Evolutionary conservation across 2,797 vertebrate genomes (phyloP).

Genomic region (Centroberyx gerrardi): DNA sequence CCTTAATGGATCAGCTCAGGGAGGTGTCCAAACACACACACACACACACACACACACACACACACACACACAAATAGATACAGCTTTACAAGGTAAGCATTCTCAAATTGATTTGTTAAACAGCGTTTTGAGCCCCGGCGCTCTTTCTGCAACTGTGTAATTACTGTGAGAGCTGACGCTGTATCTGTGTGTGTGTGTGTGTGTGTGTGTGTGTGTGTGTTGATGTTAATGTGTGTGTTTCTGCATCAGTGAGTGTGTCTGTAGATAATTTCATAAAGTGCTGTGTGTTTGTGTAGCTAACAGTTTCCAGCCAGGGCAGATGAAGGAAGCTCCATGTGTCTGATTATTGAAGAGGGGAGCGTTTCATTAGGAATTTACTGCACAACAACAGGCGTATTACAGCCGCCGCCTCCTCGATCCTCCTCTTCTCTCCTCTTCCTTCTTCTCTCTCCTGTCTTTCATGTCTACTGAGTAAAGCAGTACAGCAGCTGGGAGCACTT

Average conservation of each 20-base stretch:
- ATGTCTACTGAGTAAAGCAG: not conserved
- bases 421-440: slow-evolving; percentile 9
- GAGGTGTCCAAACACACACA: slow-evolving; percentile 71
- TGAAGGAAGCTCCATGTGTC: slow-evolving; percentile 83
- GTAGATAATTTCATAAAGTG: slow-evolving; percentile 86
- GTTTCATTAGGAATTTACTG: slow-evolving; percentile 73
- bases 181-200: slow-evolving; percentile 57
- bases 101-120: slow-evolving; percentile 94
- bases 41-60: slow-evolving; percentile 38
- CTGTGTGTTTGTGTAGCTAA: slow-evolving; percentile 79
- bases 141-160: slow-evolving; percentile 84
- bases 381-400: slow-evolving; percentile 43
- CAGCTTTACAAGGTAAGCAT: slow-evolving; percentile 89
- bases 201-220: slow-evolving; percentile 66
- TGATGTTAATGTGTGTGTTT: slow-evolving; percentile 51
- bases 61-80: slow-evolving; percentile 70
- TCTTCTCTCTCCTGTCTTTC: not conserved
- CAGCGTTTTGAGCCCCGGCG: slow-evolving; percentile 87
- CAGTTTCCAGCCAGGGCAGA: slow-evolving; percentile 77
- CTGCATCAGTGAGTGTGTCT: slow-evolving; percentile 81
- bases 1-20: slow-evolving; percentile 88
- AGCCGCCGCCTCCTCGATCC: slow-evolving; percentile 21
- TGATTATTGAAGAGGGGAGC: slow-evolving; percentile 78
- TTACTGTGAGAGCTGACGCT: slow-evolving; percentile 83
- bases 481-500: not conserved